These are phyloP conservation scores for Ophioninae sp. DNA, from an alignment of 2,888 invertebrate genomes.

Conservation along the genomic window DNA sequence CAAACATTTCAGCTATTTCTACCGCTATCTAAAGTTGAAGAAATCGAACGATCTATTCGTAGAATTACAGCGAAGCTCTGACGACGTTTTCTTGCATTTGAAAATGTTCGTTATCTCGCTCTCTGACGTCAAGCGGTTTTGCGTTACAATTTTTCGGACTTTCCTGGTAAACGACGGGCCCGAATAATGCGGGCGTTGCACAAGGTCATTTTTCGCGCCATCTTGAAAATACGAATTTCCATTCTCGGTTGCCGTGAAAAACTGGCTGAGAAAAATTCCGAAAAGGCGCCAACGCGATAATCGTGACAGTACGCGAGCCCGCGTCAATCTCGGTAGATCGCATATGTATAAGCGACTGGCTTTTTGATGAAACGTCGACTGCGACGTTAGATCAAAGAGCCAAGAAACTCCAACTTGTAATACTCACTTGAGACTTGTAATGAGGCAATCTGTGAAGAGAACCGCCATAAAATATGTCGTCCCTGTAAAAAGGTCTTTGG, in stretches of 20 bases:
- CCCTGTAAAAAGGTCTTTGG: constrained; percentile 91
- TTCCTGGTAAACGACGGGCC: too few relatives aligned
- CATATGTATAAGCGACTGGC: background rate
- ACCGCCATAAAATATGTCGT: constrained; percentile 95
- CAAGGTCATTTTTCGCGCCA: background rate
- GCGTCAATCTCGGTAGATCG: background rate
- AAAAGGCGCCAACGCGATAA: background rate
- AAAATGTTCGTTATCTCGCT: too few relatives aligned
- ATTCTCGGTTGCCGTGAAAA: background rate
- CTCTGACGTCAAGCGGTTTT: too few relatives aligned
- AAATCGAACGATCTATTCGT: background rate
- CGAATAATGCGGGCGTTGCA: too few relatives aligned
- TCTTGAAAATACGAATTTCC: background rate
- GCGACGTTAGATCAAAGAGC: background rate
- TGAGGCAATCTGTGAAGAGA: constrained; percentile 93
- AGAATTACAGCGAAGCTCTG: too few relatives aligned
- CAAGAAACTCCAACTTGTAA: background rate
- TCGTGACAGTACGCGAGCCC: background rate
- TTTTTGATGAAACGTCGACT: too few relatives aligned
- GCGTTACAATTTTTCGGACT: too few relatives aligned
- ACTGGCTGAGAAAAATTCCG: background rate
- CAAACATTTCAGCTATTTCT: background rate
- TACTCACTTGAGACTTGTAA: constrained; percentile 87
- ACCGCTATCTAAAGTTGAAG: background rate
- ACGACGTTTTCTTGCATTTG: too few relatives aligned